Evolutionary conservation across 2,888 invertebrate species (phyloP), one percentile per base, ranked within the genome.

Genomic region (Hermaeophaga mercurialis): DNA sequence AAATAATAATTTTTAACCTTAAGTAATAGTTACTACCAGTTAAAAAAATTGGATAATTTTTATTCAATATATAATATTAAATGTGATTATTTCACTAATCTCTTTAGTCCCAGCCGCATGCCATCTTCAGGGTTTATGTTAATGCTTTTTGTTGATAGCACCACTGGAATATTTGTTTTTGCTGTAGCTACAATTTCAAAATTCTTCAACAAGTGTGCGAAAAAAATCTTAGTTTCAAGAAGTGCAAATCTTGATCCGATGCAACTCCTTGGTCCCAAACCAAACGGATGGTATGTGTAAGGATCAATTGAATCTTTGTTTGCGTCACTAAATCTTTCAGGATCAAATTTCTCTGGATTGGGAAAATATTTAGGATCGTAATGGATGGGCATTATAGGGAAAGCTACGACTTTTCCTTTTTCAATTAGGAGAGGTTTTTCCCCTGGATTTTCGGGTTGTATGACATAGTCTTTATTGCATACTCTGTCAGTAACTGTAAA

Each of bases 271-370:
- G 82, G 83, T 1, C 83, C 83, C 24, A 72, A 59, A 1, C 83
- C 83, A 64, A 83, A 84, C 0, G 82, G 82, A 68, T 80, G 67
- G 59, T 76, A 83, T 0, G 80, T 77, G 59, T 79, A 80, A 0
- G 80, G 80, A 50, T 76, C 69, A 34, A 82, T 77, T 0, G 78
- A 78, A 1, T 74, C 71, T 59, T 74, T 75, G 47, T 75, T 75
- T 68, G 72, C 56, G n/a, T n/a, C n/a, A n/a, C n/a, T n/a, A n/a
- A n/a, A n/a, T n/a, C n/a, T n/a, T n/a, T n/a, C n/a, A n/a, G 7
- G 61, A 47, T 81, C 73, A 59, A 82, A 82, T 5, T 65, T 68
- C 9, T 78, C 74, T 0, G 82, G 82, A 14, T 82, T 66, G 0
- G 76, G 68, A 63, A 74, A 82, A 50, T 76, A 77, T n/a, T 74